Base-by-base conservation (phyloP, 2,888 invertebrate genomes). In the Drosophila greeni region DNA sequence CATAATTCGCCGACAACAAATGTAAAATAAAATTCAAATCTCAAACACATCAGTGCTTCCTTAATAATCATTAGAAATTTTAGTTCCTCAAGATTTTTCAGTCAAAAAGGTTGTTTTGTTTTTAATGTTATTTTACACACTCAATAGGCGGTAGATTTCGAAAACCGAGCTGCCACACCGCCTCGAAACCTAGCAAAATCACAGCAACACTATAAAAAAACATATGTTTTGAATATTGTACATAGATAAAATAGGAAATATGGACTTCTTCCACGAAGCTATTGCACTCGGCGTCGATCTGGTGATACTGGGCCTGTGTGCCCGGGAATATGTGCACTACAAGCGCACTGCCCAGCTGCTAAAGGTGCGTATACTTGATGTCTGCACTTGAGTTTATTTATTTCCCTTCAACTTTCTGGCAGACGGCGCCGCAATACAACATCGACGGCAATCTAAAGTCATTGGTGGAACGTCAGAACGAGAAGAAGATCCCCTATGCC, bases 181-280 rank as follows among this genome's bases (percentile, higher is more conserved):
- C 5, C 6, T 4, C 7, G 12, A 26, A 47, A 20, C 29, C 1
- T 9, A 14, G 1, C 14, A 31, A 26, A 37, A 29, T 11, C 20
- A 52, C 55, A 52, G 55, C 53, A 23, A 37, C 55, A 53, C 55
- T 56, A 16, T 0, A 20, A 16, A 29, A 45, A 39, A 45, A 45
- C 59, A 59, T 58, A 60, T 60, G 59, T 39, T 58, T 31, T 47
- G n/a, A 26, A 34, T 34, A 24, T 18, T 39, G 7, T 33, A 26
- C n/a, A n/a, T 20, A 24, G n/a, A 47, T 40, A 36, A 49, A 56
- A 33, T 40, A n/a, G n/a, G 16, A 5, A 51, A 37, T 40, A 95
- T 95, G 95, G 95, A 95, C 86, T 94, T 94, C 88, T 86, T 95
- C 66, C 93, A 93, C 29, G 95, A 95, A 90, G 91, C 92, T 47